Evolutionary conservation across 1,140 invertebrate genomes (phyloP).

Genomic region (Drosophila sp.): DNA sequence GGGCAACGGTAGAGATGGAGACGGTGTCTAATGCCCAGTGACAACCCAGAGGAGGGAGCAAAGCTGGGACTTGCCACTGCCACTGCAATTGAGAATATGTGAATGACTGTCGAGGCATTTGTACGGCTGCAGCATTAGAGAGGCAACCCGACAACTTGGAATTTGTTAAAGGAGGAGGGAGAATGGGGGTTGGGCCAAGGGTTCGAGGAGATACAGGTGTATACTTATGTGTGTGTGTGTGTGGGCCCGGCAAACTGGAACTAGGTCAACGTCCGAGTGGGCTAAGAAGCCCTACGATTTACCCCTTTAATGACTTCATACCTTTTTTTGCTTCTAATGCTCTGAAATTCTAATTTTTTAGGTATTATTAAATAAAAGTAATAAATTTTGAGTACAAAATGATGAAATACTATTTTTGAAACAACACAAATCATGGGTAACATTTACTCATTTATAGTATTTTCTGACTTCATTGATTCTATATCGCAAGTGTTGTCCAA

Average conservation of each 20-base stretch:
- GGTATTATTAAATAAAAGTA: too few species aligned
- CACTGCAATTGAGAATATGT: constrained; percentile 27
- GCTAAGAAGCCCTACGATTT: constrained; percentile 56
- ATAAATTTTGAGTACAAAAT: too few species aligned
- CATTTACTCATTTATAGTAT: too few species aligned
- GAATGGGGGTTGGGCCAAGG: neutral
- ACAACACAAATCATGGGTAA: too few species aligned
- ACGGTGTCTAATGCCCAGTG: constrained; percentile 47
- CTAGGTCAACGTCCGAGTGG: constrained; percentile 64
- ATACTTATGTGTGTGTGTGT: constrained; percentile 9
- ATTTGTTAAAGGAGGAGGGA: neutral
- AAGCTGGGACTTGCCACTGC: constrained; percentile 32
- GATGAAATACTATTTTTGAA: too few species aligned
- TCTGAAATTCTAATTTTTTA: neutral
- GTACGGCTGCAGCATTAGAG: constrained; percentile 71
- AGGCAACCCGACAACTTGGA: constrained; percentile 32
- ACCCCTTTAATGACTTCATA: constrained; percentile 1
- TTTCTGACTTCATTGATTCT: too few species aligned
- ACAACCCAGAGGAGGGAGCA: constrained; percentile 20
- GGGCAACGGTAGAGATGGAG: neutral
- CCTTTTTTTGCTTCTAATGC: neutral
- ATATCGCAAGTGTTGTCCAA: too few species aligned
- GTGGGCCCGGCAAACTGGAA: constrained; percentile 51
- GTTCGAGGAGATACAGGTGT: constrained; percentile 4
- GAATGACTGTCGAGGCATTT: constrained; percentile 43